Base-by-base conservation (phyloP, 2,888 invertebrate genomes). In the Xestia sexstrigata region DNA sequence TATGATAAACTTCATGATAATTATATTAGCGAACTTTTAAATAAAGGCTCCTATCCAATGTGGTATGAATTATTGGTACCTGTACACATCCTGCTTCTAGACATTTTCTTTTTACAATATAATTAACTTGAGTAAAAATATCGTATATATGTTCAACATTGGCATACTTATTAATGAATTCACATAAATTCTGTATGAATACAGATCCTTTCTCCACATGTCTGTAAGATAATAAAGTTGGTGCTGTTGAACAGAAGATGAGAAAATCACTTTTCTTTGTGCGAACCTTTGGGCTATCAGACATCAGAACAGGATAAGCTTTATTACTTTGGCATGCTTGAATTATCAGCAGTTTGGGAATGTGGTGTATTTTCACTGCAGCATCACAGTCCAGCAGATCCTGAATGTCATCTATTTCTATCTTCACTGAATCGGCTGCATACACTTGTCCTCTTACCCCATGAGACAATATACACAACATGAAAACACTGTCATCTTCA, bases 211-310 rank as follows among this genome's bases (percentile, higher is more conserved):
- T 88, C 62, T 89, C 81, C 73, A 91, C 92, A 87, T 92, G 87
- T 87, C 96, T 94, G 72, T 90, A 96, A 8, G 96, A 95, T 87
- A 95, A 94, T 89, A 94, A 93, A 86, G 95, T 94, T 9, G 96
- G 95, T 68, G 95, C 94, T 35, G 96, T 96, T 0, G 96, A 96
- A 94, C 95, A 96, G 81, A 93, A 96, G n/a, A 96, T 91, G 7
- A 96, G 90, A 63, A 95, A 95, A 86, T 96, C 94, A 1, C 93
- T 91, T 84, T 95, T 96, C 70, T 91, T 91, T 52, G 94, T 85
- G 73, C 88, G 89, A 74, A 82, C 87, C 39, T 88, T 79, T 15
- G 93, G 92, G 20, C 90, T 90, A 89, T 96, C 96, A 42, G 96
- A 90, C 52, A 94, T 93, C 39, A 96, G 71, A 39, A 70, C 84